Conservation (phyloP, 2,888 invertebrate genomes). For the Eupithecia exiguata region DNA sequence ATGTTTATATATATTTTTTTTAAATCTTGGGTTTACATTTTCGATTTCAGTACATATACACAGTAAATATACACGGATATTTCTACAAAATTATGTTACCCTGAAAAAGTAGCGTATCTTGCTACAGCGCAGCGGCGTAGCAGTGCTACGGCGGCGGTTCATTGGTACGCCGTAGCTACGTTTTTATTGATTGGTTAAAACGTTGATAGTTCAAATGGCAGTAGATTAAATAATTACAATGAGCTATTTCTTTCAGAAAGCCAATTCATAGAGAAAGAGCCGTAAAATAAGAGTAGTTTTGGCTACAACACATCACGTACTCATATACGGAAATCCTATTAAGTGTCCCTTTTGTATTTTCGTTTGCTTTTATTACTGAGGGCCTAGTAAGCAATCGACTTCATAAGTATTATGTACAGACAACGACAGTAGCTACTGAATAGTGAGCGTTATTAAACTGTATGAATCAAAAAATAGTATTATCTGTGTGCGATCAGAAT, state of each 20-base stretch:
- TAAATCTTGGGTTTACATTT: too few relatives aligned
- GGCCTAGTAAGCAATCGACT: not conserved
- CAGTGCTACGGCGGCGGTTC: not conserved
- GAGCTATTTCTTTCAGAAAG: not conserved
- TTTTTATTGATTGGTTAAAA: too few relatives aligned
- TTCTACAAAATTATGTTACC: too few relatives aligned
- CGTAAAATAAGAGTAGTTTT: not conserved
- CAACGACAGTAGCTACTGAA: not conserved
- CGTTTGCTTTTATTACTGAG: not conserved
- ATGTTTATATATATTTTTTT: not conserved
- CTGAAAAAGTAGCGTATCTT: not conserved
- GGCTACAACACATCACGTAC: not conserved
- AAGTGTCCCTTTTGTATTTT: not conserved
- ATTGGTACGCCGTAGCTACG: not conserved
- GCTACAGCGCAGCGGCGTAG: not conserved
- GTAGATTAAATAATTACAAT: not conserved
- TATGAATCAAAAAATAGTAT: not conserved
- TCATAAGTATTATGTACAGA: conserved; percentile 1
- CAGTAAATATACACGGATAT: too few relatives aligned
- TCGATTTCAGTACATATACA: too few relatives aligned
- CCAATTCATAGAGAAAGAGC: not conserved
- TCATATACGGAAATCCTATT: not conserved
- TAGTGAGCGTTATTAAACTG: not conserved
- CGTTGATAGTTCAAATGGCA: too few relatives aligned
- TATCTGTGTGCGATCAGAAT: too few relatives aligned